phyloP scores from a whole-genome alignment of 2,797 vertebrate genomes.

The Lithobates pipiens region DNA sequence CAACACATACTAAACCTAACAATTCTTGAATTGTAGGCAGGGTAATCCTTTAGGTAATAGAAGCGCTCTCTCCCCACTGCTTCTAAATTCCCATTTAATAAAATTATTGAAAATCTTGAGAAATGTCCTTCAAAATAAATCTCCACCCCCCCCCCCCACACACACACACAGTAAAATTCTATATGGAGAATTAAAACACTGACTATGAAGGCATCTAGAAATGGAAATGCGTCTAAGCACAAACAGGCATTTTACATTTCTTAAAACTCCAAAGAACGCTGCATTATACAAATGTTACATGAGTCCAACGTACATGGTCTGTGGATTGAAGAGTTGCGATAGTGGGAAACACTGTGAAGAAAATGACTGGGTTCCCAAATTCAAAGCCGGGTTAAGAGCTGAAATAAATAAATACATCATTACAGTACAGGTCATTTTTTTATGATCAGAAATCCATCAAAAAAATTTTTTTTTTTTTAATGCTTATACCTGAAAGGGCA shows the following conservation, averaged over 20 bases:
- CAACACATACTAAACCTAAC: too few relatives aligned
- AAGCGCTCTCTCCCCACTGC: too few relatives aligned
- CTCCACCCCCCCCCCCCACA: too few relatives aligned
- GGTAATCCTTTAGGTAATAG: too few relatives aligned
- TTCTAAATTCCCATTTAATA: too few relatives aligned
- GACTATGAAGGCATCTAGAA: background rate
- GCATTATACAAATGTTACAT: background rate
- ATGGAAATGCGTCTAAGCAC: too few relatives aligned
- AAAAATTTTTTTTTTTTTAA: background rate
- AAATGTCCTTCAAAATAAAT: too few relatives aligned
- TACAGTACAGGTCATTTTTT: background rate
- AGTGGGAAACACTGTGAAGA: constrained; percentile 69
- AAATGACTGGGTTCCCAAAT: constrained; percentile 65
- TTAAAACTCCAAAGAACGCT: background rate
- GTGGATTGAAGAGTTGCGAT: constrained; percentile 67
- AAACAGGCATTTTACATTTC: too few relatives aligned
- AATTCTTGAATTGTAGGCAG: too few relatives aligned
- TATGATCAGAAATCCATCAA: background rate
- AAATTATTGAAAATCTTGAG: too few relatives aligned
- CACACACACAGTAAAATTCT: background rate
- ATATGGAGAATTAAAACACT: background rate
- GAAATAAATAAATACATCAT: constrained; percentile 4
- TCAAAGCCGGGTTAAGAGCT: constrained; percentile 70
- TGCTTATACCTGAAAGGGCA: constrained; percentile 61
- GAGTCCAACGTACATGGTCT: constrained; percentile 67